Percentiles rank a stretch among this genome's conserved stretches.
phyloP scores from a whole-genome alignment of 1,140 invertebrate species.

The Diabrotica undecimpunctata region DNA sequence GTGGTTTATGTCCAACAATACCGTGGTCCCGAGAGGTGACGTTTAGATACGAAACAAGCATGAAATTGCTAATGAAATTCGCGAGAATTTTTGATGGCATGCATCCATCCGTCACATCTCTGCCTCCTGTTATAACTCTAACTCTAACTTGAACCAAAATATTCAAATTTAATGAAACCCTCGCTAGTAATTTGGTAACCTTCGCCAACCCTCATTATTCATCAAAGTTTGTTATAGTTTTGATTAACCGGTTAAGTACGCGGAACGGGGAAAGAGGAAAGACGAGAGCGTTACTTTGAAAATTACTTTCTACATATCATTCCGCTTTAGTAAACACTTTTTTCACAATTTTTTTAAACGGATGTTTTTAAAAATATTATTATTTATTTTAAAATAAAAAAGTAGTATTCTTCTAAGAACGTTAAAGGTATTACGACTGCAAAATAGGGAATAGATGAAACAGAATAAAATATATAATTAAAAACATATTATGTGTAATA shows the following conservation, averaged over 20 bases:
- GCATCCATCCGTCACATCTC: not conserved
- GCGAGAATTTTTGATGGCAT: not conserved
- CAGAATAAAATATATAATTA: no score
- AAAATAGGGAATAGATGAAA: no score
- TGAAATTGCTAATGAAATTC: not conserved
- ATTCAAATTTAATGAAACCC: constrained; percentile 3
- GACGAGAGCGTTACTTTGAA: not conserved
- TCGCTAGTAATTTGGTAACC: not conserved
- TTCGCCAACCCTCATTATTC: not conserved
- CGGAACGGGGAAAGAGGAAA: not conserved
- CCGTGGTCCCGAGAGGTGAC: no score
- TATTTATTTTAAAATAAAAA: no score
- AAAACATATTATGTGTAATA: no score
- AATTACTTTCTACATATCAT: not conserved
- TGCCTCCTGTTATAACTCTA: constrained; percentile 2
- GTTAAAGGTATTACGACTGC: no score
- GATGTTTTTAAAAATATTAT: no score
- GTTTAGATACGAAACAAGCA: not conserved
- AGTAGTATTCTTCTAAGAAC: no score
- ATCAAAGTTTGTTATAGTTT: constrained; percentile 1
- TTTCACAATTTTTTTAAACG: no score
- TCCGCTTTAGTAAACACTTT: not conserved
- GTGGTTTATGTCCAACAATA: no score
- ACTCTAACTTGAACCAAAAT: not conserved
- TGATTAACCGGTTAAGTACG: constrained; percentile 2